These are phyloP conservation scores for Nemurella pictetii DNA, from an alignment of 2,888 invertebrate genomes.

Conservation along the genomic window DNA sequence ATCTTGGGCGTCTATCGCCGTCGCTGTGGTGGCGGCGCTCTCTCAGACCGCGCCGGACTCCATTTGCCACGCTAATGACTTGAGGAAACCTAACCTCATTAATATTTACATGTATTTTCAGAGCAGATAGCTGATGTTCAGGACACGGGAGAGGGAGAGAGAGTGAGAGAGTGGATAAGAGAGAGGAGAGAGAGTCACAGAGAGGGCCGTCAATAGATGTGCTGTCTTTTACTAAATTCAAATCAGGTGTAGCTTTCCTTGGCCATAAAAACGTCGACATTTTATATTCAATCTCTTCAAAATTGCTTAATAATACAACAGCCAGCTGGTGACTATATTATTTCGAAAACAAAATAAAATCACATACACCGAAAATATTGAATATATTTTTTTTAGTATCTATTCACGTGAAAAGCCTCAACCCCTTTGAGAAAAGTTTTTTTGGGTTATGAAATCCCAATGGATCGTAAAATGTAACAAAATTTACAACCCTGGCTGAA, in stretches of 20 bases:
- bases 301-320: slow-evolving; percentile 31
- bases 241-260: not conserved
- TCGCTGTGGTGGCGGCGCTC: slow-evolving; percentile 5
- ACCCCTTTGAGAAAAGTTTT: slow-evolving; percentile 20
- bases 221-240: not conserved
- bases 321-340: slow-evolving; percentile 37
- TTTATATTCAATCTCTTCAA: slow-evolving; percentile 31
- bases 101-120: slow-evolving; percentile 42
- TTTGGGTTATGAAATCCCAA: slow-evolving; percentile 41
- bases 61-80: slow-evolving; percentile 42
- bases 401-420: slow-evolving; percentile 16
- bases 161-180: not conserved
- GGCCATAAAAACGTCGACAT: not conserved
- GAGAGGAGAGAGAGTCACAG: not conserved
- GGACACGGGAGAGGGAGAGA: slow-evolving; percentile 17
- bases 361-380: slow-evolving; percentile 17
- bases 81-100: slow-evolving; percentile 43
- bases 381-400: slow-evolving; percentile 25
- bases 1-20: not conserved
- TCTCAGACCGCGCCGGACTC: slow-evolving; percentile 36
- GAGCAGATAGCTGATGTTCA: slow-evolving; percentile 16
- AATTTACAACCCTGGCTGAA: slow-evolving; percentile 37
- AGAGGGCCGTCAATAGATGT: not conserved
- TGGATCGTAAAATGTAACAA: slow-evolving; percentile 40
- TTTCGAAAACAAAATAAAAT: slow-evolving; percentile 32